Evolutionary conservation across 2,888 invertebrate species (phyloP), one percentile per base, ranked within the genome.

Genomic region (Nycteola revayana): DNA sequence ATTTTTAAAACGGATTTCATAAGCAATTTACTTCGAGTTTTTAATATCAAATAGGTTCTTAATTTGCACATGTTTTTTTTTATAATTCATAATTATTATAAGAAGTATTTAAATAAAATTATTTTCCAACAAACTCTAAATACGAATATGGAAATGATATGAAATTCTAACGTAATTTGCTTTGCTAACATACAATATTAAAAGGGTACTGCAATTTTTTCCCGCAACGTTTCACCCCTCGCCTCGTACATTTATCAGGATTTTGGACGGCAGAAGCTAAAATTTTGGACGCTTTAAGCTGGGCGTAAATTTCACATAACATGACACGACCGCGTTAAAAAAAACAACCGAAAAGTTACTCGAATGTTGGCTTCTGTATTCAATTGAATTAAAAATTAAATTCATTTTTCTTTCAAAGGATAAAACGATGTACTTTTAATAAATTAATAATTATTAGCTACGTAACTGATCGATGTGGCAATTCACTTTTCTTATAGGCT

Each of bases 261-360:
- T 92, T 91, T 87, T 91, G 89, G 90, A 90, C 86, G 90, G 89
- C 86, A 89, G 83, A 89, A 89, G 90, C 90, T 89, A 88, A 89
- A 89, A 84, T 86, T 89, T 89, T 86, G 80, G 85, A 83, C 82
- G 86, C 69, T 84, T 76, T 88, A 88, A 89, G 86, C 87, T 74
- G 79, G 64, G 66, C 80, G 82, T 88, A 89, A 89, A 89, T 88
- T 88, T 82, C 57, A 60, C 73, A 76, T 78, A 87, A 88, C 85
- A 87, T 86, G 87, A 87, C 85, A 76, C 66, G 39, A 52, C 49
- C 57, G 57, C 64, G 67, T 72, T 68, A 76, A 72, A 81, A 79
- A 82, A 66, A 31, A 26, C 32, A 44, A 67, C 67, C 64, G 54
- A 71, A 68, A 75, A 69, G 66, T 72, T 67, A 70, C 69, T 70